These are phyloP conservation scores for Zaprionus vittiger DNA, from an alignment of 1,140 invertebrate genomes.

Conservation along the genomic window DNA sequence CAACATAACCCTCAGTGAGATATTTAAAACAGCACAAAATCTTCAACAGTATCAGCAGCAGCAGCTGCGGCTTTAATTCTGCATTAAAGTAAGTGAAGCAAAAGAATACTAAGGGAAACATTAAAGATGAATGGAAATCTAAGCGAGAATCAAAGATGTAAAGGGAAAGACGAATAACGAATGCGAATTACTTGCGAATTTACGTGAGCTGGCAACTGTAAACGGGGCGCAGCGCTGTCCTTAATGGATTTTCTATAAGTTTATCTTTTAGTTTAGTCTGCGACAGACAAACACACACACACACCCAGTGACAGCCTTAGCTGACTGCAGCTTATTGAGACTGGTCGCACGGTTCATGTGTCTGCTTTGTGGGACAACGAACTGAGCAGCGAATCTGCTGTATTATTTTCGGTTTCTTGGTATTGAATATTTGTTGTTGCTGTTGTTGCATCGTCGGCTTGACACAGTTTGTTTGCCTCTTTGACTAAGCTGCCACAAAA, in stretches of 20 bases:
- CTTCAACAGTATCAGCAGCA: constrained; percentile 15
- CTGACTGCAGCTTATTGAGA: constrained; percentile 45
- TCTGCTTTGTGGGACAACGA: constrained; percentile 64
- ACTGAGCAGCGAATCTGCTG: constrained; percentile 66
- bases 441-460: constrained; percentile 26
- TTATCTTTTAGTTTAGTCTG: constrained; percentile 56
- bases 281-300: constrained; percentile 29
- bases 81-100: constrained; percentile 66
- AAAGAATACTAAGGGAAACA: constrained; percentile 11
- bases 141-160: constrained; percentile 4
- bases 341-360: constrained; percentile 37
- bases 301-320: constrained; percentile 46
- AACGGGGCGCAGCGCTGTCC: constrained; percentile 13
- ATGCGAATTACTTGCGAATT: constrained; percentile 42
- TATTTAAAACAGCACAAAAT: constrained; percentile 24
- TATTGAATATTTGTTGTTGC: constrained; percentile 52
- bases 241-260: constrained; percentile 26
- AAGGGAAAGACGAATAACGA: constrained; percentile 3
- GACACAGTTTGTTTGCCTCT: constrained; percentile 57
- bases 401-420: constrained; percentile 56
- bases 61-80: constrained; percentile 28
- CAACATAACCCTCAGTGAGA: constrained; percentile 17
- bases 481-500: constrained; percentile 45
- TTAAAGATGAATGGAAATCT: constrained; percentile 5
- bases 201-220: constrained; percentile 25